These are phyloP conservation scores for Philaethria dido DNA, from an alignment of 2,888 invertebrate genomes.

Conservation along the genomic window DNA sequence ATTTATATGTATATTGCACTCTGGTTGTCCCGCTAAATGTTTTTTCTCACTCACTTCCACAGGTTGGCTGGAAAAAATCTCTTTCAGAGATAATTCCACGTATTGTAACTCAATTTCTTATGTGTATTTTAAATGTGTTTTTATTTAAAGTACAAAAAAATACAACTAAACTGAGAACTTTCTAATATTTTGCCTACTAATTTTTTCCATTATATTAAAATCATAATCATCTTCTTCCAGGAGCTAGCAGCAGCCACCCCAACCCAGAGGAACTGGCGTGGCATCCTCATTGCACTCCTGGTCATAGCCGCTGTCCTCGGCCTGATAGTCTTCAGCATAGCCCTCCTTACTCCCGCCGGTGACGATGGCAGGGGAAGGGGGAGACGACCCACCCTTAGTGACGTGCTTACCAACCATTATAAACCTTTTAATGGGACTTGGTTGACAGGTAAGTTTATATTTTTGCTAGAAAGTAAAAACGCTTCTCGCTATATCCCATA, in stretches of 20 bases:
- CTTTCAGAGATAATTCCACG: too few relatives aligned
- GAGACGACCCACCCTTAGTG: slow-evolving; percentile 87
- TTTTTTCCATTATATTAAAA: too few relatives aligned
- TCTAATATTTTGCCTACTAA: too few relatives aligned
- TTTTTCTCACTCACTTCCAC: too few relatives aligned
- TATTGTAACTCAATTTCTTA: too few relatives aligned
- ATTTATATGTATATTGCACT: too few relatives aligned
- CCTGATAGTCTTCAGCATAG: slow-evolving; percentile 95
- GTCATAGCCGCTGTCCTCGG: slow-evolving; percentile 95
- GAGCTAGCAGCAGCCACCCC: slow-evolving; percentile 94
- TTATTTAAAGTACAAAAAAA: too few relatives aligned
- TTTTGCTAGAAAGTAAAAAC: neutral
- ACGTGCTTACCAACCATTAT: slow-evolving; percentile 84
- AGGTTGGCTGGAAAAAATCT: too few relatives aligned
- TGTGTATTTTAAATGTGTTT: too few relatives aligned
- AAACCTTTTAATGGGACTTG: slow-evolving; percentile 88
- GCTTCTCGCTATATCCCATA: too few relatives aligned
- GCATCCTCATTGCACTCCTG: slow-evolving; percentile 95
- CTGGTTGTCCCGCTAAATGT: too few relatives aligned
- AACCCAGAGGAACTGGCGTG: slow-evolving; percentile 96
- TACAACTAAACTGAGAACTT: too few relatives aligned
- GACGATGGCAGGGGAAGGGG: slow-evolving; percentile 88
- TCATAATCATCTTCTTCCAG: slow-evolving; percentile 77
- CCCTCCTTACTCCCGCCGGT: slow-evolving; percentile 91
- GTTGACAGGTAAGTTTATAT: slow-evolving; percentile 62